Evolutionary conservation across 2,797 vertebrate genomes (phyloP).

Genomic region (Melanogrammus aeglefinus): DNA sequence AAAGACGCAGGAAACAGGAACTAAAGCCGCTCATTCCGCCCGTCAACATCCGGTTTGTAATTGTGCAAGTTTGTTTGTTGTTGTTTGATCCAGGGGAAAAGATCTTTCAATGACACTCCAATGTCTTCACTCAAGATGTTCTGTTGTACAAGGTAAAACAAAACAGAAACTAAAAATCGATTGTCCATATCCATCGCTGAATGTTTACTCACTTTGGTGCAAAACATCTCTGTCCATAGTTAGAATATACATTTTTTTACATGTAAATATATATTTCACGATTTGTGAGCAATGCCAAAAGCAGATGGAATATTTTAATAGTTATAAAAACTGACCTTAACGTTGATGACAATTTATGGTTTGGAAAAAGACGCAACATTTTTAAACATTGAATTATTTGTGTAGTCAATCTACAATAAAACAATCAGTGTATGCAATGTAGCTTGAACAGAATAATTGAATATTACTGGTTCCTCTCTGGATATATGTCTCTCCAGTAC

Average conservation of each 20-base stretch:
- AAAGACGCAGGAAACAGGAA: constrained; percentile 56
- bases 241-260: constrained; percentile 30
- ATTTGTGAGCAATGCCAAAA: constrained; percentile 39
- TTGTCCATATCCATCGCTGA: constrained; percentile 15
- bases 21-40: constrained; percentile 49
- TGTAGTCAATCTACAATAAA: constrained; percentile 41
- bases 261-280: constrained; percentile 15
- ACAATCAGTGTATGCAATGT: not conserved
- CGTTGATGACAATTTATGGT: constrained; percentile 1
- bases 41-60: constrained; percentile 56
- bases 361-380: constrained; percentile 9
- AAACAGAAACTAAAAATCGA: not conserved
- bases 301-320: constrained; percentile 28
- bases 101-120: constrained; percentile 32
- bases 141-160: constrained; percentile 29
- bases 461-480: not conserved
- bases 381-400: constrained; percentile 23
- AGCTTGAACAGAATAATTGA: not conserved
- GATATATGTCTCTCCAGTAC: not conserved
- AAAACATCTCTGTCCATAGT: constrained; percentile 31
- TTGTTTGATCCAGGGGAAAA: constrained; percentile 61
- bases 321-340: constrained; percentile 15
- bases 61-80: constrained; percentile 69
- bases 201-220: constrained; percentile 21
- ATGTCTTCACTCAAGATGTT: constrained; percentile 30